Percentiles rank a stretch among this genome's conserved stretches.
Conservation (phyloP, 2,113 vertebrate species). For the Patagioenas fasciata region DNA sequence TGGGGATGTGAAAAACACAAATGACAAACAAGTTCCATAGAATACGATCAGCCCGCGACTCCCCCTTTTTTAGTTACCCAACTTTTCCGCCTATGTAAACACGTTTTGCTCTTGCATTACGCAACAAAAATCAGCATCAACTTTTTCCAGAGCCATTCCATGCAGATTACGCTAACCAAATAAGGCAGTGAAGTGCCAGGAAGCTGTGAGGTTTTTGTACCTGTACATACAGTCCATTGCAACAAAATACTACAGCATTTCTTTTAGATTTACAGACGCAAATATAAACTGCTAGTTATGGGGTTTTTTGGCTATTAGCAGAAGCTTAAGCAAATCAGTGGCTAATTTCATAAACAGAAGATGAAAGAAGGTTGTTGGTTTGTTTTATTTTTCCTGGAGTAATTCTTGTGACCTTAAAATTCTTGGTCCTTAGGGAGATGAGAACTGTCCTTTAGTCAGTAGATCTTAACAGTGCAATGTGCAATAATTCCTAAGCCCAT, state of each 20-base stretch:
- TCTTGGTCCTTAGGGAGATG: constrained; percentile 76
- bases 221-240: constrained; percentile 74
- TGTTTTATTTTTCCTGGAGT: constrained; percentile 68
- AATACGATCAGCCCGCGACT: constrained; percentile 45
- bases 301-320: constrained; percentile 66
- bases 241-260: constrained; percentile 79
- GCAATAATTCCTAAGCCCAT: constrained; percentile 79
- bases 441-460: constrained; percentile 79
- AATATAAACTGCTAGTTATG: constrained; percentile 72
- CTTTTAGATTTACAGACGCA: constrained; percentile 76
- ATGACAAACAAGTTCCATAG: constrained; percentile 7
- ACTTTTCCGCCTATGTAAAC: constrained; percentile 59
- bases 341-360: constrained; percentile 74
- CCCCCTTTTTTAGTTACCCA: constrained; percentile 37
- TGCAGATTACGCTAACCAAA: constrained; percentile 74
- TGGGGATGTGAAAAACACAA: constrained; percentile 39
- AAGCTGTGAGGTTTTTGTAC: constrained; percentile 69
- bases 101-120: constrained; percentile 60
- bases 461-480: constrained; percentile 81
- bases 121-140: constrained; percentile 70
- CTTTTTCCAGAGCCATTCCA: constrained; percentile 60
- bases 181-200: constrained; percentile 73
- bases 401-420: constrained; percentile 80
- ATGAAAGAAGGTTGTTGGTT: constrained; percentile 42
- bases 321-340: constrained; percentile 77